Evolutionary conservation across 1,140 invertebrate genomes (phyloP).

Genomic region (Marisa cornuarietis): DNA sequence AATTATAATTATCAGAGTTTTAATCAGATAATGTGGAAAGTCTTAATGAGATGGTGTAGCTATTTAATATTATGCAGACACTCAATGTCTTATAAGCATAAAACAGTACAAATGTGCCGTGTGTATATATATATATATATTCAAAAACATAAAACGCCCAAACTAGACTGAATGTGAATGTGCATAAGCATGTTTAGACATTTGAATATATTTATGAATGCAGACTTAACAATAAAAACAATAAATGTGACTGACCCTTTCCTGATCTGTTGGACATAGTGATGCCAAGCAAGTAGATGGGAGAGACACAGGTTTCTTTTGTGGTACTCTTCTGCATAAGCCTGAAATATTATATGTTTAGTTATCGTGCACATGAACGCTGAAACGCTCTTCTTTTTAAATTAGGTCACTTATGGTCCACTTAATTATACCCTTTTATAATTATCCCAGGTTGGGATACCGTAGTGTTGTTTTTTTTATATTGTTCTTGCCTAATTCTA

Average conservation of each 20-base stretch:
- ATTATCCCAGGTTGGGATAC: background rate
- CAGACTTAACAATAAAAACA: background rate
- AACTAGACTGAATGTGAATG: too few species aligned
- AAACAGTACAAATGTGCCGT: too few species aligned
- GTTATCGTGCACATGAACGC: background rate
- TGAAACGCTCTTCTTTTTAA: background rate
- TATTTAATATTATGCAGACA: too few species aligned
- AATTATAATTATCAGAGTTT: too few species aligned
- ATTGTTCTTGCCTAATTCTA: constrained; percentile 1
- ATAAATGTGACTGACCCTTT: constrained; percentile 27
- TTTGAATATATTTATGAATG: background rate
- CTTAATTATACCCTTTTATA: background rate
- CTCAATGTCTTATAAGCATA: too few species aligned
- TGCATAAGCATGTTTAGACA: background rate
- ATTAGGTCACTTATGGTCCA: too few species aligned
- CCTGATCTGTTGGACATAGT: constrained; percentile 33
- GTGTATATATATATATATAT: too few species aligned
- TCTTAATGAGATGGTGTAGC: too few species aligned
- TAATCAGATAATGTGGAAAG: too few species aligned
- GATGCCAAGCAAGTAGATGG: constrained; percentile 33
- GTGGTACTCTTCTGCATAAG: constrained; percentile 32
- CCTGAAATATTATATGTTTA: constrained; percentile 22
- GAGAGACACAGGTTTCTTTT: constrained; percentile 26
- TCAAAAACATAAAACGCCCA: too few species aligned
- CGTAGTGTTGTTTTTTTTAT: background rate